Conservation (phyloP, 2,113 vertebrate genomes). For the Circaetus cinerascens region DNA sequence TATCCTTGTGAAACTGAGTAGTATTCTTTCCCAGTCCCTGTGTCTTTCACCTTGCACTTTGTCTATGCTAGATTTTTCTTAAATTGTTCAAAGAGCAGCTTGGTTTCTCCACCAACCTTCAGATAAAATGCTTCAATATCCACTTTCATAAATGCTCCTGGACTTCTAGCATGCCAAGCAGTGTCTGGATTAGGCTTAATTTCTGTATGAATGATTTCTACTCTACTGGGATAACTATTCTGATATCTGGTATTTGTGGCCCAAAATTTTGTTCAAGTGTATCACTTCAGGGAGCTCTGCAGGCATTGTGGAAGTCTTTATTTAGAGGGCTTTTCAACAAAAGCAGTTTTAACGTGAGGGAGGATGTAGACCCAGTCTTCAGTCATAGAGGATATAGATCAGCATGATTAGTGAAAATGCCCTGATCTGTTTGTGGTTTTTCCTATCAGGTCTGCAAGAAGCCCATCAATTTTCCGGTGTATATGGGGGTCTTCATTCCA, state of each 20-base stretch:
- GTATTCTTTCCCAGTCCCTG: neutral
- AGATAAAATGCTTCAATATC: neutral
- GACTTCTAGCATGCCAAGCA: neutral
- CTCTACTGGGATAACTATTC: neutral
- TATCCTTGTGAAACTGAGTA: neutral
- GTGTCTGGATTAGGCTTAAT: neutral
- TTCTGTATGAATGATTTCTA: neutral
- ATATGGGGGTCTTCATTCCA: neutral
- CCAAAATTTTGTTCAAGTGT: neutral
- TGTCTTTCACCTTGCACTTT: neutral
- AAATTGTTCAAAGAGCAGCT: neutral
- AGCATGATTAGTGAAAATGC: neutral
- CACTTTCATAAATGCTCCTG: neutral
- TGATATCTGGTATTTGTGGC: neutral
- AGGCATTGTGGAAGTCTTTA: neutral
- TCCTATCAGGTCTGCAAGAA: neutral
- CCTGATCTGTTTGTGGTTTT: neutral
- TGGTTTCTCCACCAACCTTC: neutral
- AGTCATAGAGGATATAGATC: neutral
- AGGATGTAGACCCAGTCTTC: neutral
- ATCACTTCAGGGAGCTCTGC: neutral
- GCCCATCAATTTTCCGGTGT: neutral
- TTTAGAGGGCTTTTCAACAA: neutral
- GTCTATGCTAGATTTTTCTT: neutral
- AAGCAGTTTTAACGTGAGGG: neutral